Percentiles rank a stretch among this genome's conserved stretches.
phyloP scores from a whole-genome alignment of 2,797 vertebrate species.

The Peromyscus melanophrys region DNA sequence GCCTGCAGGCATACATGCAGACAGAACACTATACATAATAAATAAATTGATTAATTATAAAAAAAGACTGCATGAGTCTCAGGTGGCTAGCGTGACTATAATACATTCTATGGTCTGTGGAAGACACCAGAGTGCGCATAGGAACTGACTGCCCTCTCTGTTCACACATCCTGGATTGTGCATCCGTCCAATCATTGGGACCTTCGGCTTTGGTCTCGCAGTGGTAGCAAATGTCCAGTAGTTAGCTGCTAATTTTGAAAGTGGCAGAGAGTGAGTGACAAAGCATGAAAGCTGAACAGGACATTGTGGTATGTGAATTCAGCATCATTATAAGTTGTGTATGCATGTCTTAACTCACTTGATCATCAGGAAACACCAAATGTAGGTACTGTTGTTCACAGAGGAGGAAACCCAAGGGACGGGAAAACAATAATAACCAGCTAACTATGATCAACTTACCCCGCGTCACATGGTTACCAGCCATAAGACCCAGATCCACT shows the following conservation, averaged over 20 bases:
- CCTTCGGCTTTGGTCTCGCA: constrained; percentile 23
- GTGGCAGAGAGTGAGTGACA: background rate
- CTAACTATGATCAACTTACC: background rate
- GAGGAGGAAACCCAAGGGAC: background rate
- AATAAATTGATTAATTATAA: no score
- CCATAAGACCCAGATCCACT: background rate
- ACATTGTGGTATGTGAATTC: background rate
- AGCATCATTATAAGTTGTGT: background rate
- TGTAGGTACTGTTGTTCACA: background rate
- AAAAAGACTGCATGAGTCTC: constrained; percentile 36
- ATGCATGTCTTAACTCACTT: background rate
- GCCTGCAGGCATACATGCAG: no score
- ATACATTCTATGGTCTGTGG: background rate
- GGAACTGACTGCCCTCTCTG: background rate
- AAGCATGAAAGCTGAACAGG: background rate
- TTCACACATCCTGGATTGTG: background rate
- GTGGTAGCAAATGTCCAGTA: background rate
- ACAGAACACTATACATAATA: no score
- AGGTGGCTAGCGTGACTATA: background rate
- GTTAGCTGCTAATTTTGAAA: constrained; percentile 27
- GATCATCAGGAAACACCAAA: constrained; percentile 15
- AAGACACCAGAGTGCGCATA: background rate
- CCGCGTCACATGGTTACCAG: background rate
- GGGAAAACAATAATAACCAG: background rate
- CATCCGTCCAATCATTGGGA: background rate